Base-by-base conservation (phyloP, 2,888 invertebrate species). In the Imbricaverruca yamaguchii region DNA sequence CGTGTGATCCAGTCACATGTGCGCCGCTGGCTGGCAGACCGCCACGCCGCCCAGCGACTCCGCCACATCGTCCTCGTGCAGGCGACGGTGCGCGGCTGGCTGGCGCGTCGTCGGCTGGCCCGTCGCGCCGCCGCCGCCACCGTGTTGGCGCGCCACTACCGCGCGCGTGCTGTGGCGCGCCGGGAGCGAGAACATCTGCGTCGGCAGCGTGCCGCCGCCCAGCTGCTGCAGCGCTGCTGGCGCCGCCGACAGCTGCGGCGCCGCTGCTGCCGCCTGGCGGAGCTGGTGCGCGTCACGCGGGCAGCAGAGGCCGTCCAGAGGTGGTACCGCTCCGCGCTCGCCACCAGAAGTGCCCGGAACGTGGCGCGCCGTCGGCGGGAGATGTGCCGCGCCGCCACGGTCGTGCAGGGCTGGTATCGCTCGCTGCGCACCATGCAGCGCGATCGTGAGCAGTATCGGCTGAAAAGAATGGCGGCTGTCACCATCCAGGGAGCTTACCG, bases 391-490 rank as follows among this genome's bases (percentile, higher is more conserved):
- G 23, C 67, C 6, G 67, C 23, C 25, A 12, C 25, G 67, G 12
- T 11, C n/a, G n/a, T 67, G 10, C 67, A 67, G 67, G 25, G 67
- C 9, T 67, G 67, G 67, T 25, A 12, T 25, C 67, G 67, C 12
- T 67, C 67, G 13, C 25, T 67, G 11, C 10, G 25, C 18, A 13
- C 59, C 15, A 65, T 82, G n/a, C 56, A 80, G n/a, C 25, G 15
- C 15, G 67, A 79, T 55, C 81, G 81, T 15, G 81, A 65, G 53
- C 53, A 81, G 53, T 84, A 83, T 79, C 21, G 82, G 61, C 63
- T 69, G 25, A 80, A 82, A 80, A 84, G 82, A 69, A 18, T 80
- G 53, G 85, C 86, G 25, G 84, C 85, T n/a, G 81, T 82, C 61
- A 83, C 82, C 53, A 15, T 82, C 21, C 81, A 81, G 79, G 81